Evolutionary conservation across 1,140 invertebrate species (phyloP).

Genomic region (Zaprionus davidi): DNA sequence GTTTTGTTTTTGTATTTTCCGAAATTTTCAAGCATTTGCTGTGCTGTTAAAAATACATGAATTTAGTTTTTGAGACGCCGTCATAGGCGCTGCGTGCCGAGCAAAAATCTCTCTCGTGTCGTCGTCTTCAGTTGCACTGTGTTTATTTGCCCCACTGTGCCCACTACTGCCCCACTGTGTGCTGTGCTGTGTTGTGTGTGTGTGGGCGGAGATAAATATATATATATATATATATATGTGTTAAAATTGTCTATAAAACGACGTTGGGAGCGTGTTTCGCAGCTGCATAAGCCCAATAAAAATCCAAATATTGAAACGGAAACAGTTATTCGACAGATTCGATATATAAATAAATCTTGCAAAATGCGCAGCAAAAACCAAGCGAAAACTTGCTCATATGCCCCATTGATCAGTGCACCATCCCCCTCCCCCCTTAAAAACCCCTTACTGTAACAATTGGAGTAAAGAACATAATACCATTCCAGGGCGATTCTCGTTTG

Average conservation of each 20-base stretch:
- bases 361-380: constrained; percentile 44
- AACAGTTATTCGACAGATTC: constrained; percentile 7
- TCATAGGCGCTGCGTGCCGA: constrained; percentile 72
- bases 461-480: not conserved
- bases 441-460: not conserved
- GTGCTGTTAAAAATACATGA: constrained; percentile 77
- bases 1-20: constrained; percentile 30
- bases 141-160: constrained; percentile 37
- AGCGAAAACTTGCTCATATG: constrained; percentile 23
- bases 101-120: constrained; percentile 31
- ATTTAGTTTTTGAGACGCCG: constrained; percentile 81
- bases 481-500: not conserved
- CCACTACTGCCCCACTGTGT: constrained; percentile 2
- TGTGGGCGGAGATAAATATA: constrained; percentile 28
- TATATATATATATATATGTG: no score
- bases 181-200: constrained; percentile 6
- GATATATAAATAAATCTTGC: constrained; percentile 38
- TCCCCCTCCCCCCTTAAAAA: not conserved
- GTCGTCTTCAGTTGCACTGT: constrained; percentile 8
- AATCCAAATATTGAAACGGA: constrained; percentile 31
- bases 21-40: constrained; percentile 67
- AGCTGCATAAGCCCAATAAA: constrained; percentile 54
- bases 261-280: constrained; percentile 22
- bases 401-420: not conserved
- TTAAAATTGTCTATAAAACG: constrained; percentile 36